Evolutionary conservation across 2,113 vertebrate genomes (phyloP), one percentile per base, ranked within the genome.

Genomic region (Brachyistius frenatus): DNA sequence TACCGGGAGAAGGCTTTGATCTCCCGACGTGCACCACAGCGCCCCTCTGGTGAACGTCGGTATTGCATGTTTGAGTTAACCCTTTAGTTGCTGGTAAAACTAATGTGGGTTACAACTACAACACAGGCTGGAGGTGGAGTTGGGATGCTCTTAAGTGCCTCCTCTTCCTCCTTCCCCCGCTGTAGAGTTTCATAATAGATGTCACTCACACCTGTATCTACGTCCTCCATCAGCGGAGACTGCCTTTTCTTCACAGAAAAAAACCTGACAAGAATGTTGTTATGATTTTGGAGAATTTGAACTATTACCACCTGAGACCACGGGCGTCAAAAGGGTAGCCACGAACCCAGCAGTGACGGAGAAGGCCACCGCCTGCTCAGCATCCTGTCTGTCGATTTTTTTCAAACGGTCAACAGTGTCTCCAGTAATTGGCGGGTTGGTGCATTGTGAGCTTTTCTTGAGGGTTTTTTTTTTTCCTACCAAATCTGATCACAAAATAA

Each of bases 251-350:
- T 39, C 35, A 23, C 23, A 53, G 35, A 82, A 41, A 49, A 64
- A 31, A n/a, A 58, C 32, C 46, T n/a, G 31, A 15, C 49, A 61
- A 62, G 84, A 90, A 89, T 89, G 81, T 54, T 90, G 80, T 88
- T 90, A 7, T 89, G 82, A 53, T 87, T 88, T 50, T 10, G 23
- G 65, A 67, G 83, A 91, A 90, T 92, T 78, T 46, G 0, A 88
- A 66, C 50, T 60, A 80, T 86, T 52, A 15, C 31, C 63, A 47
- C 72, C 33, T 47, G 11, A 78, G 67, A 78, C 41, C 68, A 57
- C 36, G 37, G 50, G 76, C 37, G 60, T 71, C 65, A 44, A 62
- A 23, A 73, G 44, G 62, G 44, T 72, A 74, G 69, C 15, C 32
- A 23, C 52, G 23, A 82, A 71, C 66, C 70, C 3, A 11, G 15